phyloP scores from a whole-genome alignment of 2,888 invertebrate species.

The Caenorhabditis becei region DNA sequence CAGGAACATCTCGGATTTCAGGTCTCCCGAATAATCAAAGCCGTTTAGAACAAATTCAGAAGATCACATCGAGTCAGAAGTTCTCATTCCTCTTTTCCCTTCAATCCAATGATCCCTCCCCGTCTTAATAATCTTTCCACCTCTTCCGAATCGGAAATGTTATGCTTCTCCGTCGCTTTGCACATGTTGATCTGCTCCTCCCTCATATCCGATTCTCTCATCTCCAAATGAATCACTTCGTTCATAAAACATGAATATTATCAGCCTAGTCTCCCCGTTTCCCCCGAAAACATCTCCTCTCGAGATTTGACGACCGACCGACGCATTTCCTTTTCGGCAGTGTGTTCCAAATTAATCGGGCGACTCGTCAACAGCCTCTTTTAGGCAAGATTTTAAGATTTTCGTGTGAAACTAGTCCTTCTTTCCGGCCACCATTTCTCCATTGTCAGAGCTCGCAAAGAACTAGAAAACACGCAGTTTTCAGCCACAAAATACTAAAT shows the following conservation, averaged over 20 bases:
- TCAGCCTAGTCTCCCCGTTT: neutral
- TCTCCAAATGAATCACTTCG: constrained; percentile 33
- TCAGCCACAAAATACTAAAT: constrained; percentile 45
- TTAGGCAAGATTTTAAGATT: neutral
- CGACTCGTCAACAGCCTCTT: constrained; percentile 8
- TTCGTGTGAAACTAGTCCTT: constrained; percentile 17
- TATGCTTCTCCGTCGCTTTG: neutral
- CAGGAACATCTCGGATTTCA: too few species aligned
- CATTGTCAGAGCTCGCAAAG: neutral
- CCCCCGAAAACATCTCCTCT: neutral
- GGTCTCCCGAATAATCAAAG: too few species aligned
- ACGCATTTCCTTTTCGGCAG: too few species aligned
- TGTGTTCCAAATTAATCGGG: neutral
- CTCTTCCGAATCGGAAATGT: constrained; percentile 10
- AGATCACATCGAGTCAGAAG: too few species aligned
- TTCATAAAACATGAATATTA: constrained; percentile 48
- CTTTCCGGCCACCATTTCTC: too few species aligned
- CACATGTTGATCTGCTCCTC: constrained; percentile 12
- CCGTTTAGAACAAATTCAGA: too few species aligned
- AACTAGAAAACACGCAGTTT: constrained; percentile 13
- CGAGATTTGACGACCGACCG: too few species aligned
- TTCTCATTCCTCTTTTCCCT: neutral
- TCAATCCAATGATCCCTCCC: neutral
- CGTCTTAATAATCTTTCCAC: neutral
- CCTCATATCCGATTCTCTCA: constrained; percentile 33